phyloP scores from a whole-genome alignment of 2,113 vertebrate genomes.

The Centropus bengalensis region DNA sequence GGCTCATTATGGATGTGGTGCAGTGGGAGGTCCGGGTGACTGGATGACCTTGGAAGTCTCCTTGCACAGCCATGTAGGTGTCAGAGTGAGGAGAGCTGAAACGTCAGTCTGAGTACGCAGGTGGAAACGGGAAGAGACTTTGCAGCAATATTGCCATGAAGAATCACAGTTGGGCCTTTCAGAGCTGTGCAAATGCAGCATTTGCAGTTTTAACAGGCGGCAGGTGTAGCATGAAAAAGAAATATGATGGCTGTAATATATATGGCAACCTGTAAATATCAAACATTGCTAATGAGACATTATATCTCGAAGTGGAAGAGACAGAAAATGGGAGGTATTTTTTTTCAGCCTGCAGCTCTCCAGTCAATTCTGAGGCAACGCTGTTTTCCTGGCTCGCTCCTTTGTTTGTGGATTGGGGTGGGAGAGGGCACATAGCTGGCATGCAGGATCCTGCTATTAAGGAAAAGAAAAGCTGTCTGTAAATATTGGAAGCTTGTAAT shows the following conservation, averaged over 20 bases:
- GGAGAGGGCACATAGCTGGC: background rate
- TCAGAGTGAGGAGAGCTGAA: background rate
- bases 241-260: background rate
- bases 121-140: slow-evolving; percentile 11
- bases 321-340: background rate
- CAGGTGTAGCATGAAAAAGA: background rate
- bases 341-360: background rate
- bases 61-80: background rate
- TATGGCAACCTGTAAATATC: slow-evolving; percentile 38
- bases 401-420: background rate
- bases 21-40: background rate
- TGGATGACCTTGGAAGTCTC: slow-evolving; percentile 37
- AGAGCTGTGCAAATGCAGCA: background rate
- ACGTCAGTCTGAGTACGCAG: background rate
- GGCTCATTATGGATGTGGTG: background rate
- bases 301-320: background rate
- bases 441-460: background rate
- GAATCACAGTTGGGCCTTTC: slow-evolving; percentile 22
- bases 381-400: background rate
- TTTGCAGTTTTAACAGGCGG: slow-evolving; percentile 30
- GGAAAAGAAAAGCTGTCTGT: background rate
- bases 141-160: background rate
- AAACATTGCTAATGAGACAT: background rate
- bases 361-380: background rate
- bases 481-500: background rate